Percentiles rank a stretch among this genome's conserved stretches.
phyloP scores from a whole-genome alignment of 1,140 invertebrate species.

The Danaus plexippus region DNA sequence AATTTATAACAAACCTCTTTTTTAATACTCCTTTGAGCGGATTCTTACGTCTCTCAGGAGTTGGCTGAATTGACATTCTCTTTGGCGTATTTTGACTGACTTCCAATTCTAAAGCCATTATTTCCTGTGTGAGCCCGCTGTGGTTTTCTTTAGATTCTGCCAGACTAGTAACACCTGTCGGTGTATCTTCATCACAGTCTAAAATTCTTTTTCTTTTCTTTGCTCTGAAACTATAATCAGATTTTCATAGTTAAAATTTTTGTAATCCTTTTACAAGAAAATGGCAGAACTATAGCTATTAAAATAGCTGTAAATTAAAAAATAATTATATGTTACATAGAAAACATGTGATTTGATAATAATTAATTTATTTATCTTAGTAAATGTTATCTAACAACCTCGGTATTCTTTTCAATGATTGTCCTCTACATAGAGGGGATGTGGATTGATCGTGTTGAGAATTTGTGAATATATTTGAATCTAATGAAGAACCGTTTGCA shows the following conservation, averaged over 20 bases:
- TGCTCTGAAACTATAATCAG: conserved; percentile 55
- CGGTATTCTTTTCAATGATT: conserved; percentile 63
- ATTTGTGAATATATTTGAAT: conserved; percentile 46
- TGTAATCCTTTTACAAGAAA: no score
- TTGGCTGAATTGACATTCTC: conserved; percentile 66
- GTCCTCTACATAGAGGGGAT: conserved; percentile 69
- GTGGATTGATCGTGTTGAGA: conserved; percentile 61
- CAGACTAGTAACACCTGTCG: conserved; percentile 54
- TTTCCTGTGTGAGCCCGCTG: conserved; percentile 80
- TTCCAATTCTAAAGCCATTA: conserved; percentile 70
- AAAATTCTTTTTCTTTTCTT: conserved; percentile 74
- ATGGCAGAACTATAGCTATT: no score
- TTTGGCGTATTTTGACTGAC: conserved; percentile 73
- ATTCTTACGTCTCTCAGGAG: conserved; percentile 69
- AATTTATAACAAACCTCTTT: conserved; percentile 49
- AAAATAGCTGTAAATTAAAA: no score
- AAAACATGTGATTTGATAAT: no score
- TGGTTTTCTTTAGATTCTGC: conserved; percentile 57
- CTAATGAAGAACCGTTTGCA: conserved; percentile 44
- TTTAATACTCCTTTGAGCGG: conserved; percentile 74
- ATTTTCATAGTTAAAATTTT: no score
- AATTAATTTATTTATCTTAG: background rate
- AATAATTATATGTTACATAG: no score
- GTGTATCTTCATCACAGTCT: conserved; percentile 58
- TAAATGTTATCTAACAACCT: conserved; percentile 28